These are phyloP conservation scores for Marmota monax DNA, from an alignment of 2,113 vertebrate species.

Conservation along the genomic window DNA sequence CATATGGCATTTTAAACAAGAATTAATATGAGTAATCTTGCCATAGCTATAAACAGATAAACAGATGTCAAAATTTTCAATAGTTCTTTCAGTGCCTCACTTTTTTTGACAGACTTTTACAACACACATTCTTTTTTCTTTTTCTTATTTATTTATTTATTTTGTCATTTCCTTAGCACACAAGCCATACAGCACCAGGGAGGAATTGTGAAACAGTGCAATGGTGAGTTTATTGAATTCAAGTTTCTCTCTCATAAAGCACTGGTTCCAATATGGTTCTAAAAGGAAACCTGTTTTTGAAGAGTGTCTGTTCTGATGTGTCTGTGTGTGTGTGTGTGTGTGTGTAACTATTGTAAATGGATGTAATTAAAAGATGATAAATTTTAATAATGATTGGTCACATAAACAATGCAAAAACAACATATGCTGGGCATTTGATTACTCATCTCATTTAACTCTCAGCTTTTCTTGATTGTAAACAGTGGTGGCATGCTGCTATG, in stretches of 20 bases:
- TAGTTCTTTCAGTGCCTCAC: slow-evolving; percentile 85
- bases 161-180: slow-evolving; percentile 79
- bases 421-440: slow-evolving; percentile 89
- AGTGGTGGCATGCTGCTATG: slow-evolving; percentile 77
- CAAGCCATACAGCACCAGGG: slow-evolving; percentile 71
- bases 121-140: slow-evolving; percentile 78
- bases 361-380: slow-evolving; percentile 87
- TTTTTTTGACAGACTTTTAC: slow-evolving; percentile 89
- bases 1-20: slow-evolving; percentile 94
- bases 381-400: slow-evolving; percentile 89
- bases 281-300: slow-evolving; percentile 54
- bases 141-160: slow-evolving; percentile 21
- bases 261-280: slow-evolving; percentile 65
- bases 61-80: slow-evolving; percentile 92
- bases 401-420: slow-evolving; percentile 89
- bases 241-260: slow-evolving; percentile 72
- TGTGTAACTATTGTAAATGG: slow-evolving; percentile 78
- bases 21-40: slow-evolving; percentile 93
- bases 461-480: slow-evolving; percentile 86
- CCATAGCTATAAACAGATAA: slow-evolving; percentile 94
- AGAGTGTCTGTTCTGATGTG: background rate
- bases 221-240: slow-evolving; percentile 70
- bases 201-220: slow-evolving; percentile 74
- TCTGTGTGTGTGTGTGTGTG: background rate
- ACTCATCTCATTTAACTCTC: slow-evolving; percentile 88